Percentiles rank a stretch among this genome's conserved stretches.
Evolutionary conservation across 2,888 invertebrate species (phyloP).

Genomic region (Proisotoma minuta): DNA sequence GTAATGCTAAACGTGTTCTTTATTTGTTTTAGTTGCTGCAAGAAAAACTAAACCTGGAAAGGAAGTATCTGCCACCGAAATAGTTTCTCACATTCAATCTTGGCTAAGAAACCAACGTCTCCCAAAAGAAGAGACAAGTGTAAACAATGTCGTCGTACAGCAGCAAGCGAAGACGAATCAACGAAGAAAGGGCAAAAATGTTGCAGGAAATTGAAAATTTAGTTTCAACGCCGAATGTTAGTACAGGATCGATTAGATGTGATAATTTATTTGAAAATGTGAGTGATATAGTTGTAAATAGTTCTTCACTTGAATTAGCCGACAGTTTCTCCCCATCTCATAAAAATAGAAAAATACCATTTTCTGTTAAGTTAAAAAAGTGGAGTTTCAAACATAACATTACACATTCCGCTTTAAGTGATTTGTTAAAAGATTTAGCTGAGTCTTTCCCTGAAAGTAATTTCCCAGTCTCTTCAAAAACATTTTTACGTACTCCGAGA

Average conservation of each 20-base stretch:
- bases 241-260: no score
- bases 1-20: neutral
- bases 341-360: no score
- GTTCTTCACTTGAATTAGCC: no score
- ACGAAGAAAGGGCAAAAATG: neutral
- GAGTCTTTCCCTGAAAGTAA: neutral
- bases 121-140: neutral
- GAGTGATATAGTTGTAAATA: no score
- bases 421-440: neutral
- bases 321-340: no score
- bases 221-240: no score
- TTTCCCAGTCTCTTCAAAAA: slow-evolving; percentile 3
- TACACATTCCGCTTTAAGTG: slow-evolving; percentile 2
- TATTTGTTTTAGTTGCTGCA: neutral
- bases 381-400: slow-evolving; percentile 13
- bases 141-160: slow-evolving; percentile 3
- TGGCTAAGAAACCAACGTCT: neutral
- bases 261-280: no score
- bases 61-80: neutral
- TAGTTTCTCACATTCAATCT: neutral
- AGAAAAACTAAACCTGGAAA: neutral
- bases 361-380: neutral
- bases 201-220: no score
- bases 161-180: neutral
- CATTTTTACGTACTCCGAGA: neutral